Evolutionary conservation across 2,888 invertebrate species (phyloP).

Genomic region (Mythimna albipuncta): DNA sequence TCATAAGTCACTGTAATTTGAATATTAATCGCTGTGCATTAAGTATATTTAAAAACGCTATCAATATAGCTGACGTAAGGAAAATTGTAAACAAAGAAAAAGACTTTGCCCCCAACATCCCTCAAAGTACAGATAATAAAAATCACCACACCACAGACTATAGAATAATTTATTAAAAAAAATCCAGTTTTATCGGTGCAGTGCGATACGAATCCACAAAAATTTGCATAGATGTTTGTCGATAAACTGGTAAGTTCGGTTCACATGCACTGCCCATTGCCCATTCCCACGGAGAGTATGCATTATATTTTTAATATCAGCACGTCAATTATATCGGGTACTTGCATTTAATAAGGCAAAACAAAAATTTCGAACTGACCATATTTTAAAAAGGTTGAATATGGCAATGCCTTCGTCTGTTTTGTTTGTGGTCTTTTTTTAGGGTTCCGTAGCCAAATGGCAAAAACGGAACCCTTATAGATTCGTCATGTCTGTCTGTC

Average conservation of each 20-base stretch:
- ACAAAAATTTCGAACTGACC: constrained; percentile 15
- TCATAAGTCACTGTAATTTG: constrained; percentile 6
- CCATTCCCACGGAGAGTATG: constrained; percentile 66
- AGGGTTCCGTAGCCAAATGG: no score
- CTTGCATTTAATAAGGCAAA: constrained; percentile 40
- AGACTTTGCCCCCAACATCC: constrained; percentile 11
- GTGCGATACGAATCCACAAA: constrained; percentile 68
- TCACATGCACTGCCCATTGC: constrained; percentile 66
- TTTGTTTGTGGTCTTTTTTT: background rate
- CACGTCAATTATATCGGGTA: constrained; percentile 45
- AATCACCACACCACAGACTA: constrained; percentile 58
- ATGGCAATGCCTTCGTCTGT: constrained; percentile 6
- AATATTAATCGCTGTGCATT: constrained; percentile 8
- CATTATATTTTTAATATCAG: constrained; percentile 59
- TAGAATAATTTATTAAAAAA: constrained; percentile 59
- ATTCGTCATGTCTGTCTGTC: no score
- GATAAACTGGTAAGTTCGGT: constrained; percentile 84
- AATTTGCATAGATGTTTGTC: constrained; percentile 84
- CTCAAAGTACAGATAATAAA: constrained; percentile 49
- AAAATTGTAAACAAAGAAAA: background rate
- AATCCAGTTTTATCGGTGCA: constrained; percentile 72
- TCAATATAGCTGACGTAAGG: background rate
- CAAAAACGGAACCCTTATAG: no score
- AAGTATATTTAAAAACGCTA: background rate
- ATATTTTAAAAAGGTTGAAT: constrained; percentile 18